Evolutionary conservation across 2,888 invertebrate genomes (phyloP), one percentile per base, ranked within the genome.

Genomic region (Melanostoma scalare): DNA sequence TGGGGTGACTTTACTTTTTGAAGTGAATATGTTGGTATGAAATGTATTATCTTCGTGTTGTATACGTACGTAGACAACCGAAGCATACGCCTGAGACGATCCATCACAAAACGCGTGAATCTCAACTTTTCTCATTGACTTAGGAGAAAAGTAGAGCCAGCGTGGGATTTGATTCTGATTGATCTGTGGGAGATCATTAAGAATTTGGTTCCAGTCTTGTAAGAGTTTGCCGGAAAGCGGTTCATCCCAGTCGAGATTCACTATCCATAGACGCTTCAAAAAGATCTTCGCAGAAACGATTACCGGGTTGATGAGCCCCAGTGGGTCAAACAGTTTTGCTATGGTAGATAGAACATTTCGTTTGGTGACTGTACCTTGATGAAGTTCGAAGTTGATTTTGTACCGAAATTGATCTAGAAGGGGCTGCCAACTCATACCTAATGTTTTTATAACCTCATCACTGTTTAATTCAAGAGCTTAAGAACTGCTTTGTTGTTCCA

Each of bases 31-130:
- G 6, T 55, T 35, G 1, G 44, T 68, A 44, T 68, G 33, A 30
- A 40, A 55, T 3, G 9, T 9, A 6, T 44, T 35, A 9, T 30
- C 6, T 20, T 48, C 48, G 30, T 44, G 6, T 63, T 65, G 67
- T 50, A 50, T 44, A 20, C 81, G 58, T n/a, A 71, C 9, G 61
- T 81, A 81, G 1, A 60, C 35, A 6, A 50, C n/a, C 0, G 81
- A 46, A 31, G 67, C 75, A 38, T 72, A 76, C 4, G 72, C 76
- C 6, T 53, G 42, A 20, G 58, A 20, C 10, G 75, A 72, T 31
- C 67, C 75, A 48, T 81, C 75, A 20, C 72, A 60, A 55, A 81
- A 81, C 1, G 71, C 75, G 60, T 80, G 80, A 44, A 71, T 50
- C 36, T 36, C 42, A 2, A 53, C 63, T 1, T 40, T 35, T 10